Conservation (phyloP, 1,140 invertebrate species). For the Anastatus disparis region DNA sequence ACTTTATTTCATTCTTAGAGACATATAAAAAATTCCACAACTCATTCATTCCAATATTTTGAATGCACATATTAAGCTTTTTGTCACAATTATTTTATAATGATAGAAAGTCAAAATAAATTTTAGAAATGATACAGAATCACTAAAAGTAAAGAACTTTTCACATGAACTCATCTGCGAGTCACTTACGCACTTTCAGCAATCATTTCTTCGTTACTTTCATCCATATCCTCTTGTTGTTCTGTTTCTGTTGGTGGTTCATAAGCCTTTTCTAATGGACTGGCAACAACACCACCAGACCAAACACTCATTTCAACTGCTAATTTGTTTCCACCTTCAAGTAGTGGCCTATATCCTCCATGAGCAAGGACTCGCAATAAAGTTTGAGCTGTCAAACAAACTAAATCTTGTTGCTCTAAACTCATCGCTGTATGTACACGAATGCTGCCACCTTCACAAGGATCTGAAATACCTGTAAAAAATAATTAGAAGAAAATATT, state of each 20-base stretch:
- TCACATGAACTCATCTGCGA: conserved; percentile 1
- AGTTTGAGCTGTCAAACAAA: conserved; percentile 90
- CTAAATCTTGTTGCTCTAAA: conserved; percentile 93
- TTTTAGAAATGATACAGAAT: conserved; percentile 15
- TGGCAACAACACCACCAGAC: conserved; percentile 91
- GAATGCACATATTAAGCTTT: conserved; percentile 7
- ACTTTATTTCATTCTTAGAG: conserved; percentile 19
- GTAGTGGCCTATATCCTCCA: conserved; percentile 90
- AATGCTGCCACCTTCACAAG: conserved; percentile 89
- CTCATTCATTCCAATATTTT: conserved; percentile 5
- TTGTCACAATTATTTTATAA: conserved; percentile 17
- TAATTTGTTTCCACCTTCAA: conserved; percentile 75
- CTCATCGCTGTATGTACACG: conserved; percentile 91
- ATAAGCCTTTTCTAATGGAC: conserved; percentile 91
- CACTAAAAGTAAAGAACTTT: conserved; percentile 7
- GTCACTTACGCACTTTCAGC: conserved; percentile 62
- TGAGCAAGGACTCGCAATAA: conserved; percentile 89
- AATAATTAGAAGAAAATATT: background rate
- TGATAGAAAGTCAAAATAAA: conserved; percentile 22
- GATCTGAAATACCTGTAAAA: conserved; percentile 83
- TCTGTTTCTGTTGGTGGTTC: conserved; percentile 75
- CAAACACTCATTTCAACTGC: conserved; percentile 90
- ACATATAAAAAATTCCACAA: conserved; percentile 17
- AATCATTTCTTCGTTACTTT: conserved; percentile 69
- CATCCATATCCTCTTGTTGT: conserved; percentile 69